Evolutionary conservation across 2,888 invertebrate genomes (phyloP).

Genomic region (Scaptodrosophila latifasciaeformis): DNA sequence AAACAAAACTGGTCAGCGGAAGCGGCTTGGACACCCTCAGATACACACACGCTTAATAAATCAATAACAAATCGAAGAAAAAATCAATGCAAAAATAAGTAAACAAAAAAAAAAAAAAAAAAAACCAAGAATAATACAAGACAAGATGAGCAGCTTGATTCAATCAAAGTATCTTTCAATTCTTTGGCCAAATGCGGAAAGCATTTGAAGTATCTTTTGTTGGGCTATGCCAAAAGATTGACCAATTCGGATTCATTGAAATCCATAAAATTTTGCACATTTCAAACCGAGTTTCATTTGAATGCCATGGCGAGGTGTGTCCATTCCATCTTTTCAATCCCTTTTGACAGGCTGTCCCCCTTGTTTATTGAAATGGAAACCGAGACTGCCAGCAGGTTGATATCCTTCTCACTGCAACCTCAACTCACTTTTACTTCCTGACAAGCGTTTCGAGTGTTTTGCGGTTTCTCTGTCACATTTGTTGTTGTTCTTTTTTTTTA

Average conservation of each 20-base stretch:
- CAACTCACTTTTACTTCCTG: neutral
- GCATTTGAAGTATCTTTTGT: neutral
- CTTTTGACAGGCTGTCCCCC: neutral
- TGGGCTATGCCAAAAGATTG: neutral
- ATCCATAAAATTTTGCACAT: neutral
- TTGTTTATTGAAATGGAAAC: neutral
- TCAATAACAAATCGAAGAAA: neutral
- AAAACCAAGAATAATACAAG: too few species aligned
- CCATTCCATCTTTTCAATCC: too few species aligned
- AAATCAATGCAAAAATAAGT: too few species aligned
- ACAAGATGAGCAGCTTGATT: too few species aligned
- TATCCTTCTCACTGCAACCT: neutral
- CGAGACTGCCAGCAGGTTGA: constrained; percentile 6
- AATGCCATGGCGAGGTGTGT: neutral
- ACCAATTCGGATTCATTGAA: constrained; percentile 1
- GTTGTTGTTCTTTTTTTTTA: too few species aligned
- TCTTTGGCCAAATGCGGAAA: neutral
- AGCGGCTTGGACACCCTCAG: neutral
- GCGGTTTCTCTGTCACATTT: too few species aligned
- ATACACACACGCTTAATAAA: neutral
- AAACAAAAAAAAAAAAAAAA: too few species aligned
- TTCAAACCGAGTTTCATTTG: neutral
- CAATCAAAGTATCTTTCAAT: neutral
- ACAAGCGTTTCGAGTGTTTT: neutral
- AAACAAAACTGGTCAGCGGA: neutral